Evolutionary conservation across 2,113 vertebrate genomes (phyloP).

Genomic region (Carassius gibelio): DNA sequence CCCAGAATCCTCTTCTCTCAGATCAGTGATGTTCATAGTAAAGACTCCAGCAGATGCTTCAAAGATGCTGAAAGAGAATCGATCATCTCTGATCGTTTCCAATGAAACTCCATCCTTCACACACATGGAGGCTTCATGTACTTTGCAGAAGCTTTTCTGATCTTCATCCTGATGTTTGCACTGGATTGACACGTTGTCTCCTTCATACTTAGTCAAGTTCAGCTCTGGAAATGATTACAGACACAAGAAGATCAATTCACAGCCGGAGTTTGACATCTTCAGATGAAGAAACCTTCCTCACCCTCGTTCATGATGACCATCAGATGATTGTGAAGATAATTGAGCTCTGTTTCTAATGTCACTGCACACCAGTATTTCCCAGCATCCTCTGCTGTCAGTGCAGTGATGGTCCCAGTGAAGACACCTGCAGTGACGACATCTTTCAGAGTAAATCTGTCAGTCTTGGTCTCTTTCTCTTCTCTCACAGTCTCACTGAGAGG

Average conservation of each 20-base stretch:
- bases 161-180: constrained; percentile 23
- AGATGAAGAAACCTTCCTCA: background rate
- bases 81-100: background rate
- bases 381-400: constrained; percentile 43
- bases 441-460: constrained; percentile 5
- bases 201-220: constrained; percentile 6
- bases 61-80: constrained; percentile 45
- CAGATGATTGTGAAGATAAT: background rate
- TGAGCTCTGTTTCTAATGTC: background rate
- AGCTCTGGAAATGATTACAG: constrained; percentile 9
- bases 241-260: background rate
- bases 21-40: constrained; percentile 51
- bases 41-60: constrained; percentile 36
- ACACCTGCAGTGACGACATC: constrained; percentile 15
- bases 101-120: constrained; percentile 30
- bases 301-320: constrained; percentile 7
- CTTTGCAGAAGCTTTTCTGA: constrained; percentile 20
- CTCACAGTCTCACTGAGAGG: background rate
- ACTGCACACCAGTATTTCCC: constrained; percentile 45
- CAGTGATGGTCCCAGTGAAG: constrained; percentile 41
- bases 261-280: background rate
- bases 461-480: constrained; percentile 13
- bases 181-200: constrained; percentile 21
- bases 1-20: constrained; percentile 57
- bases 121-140: constrained; percentile 2